These are phyloP conservation scores for Pseudorasbora parva DNA, from an alignment of 2,113 vertebrate genomes.

Conservation along the genomic window DNA sequence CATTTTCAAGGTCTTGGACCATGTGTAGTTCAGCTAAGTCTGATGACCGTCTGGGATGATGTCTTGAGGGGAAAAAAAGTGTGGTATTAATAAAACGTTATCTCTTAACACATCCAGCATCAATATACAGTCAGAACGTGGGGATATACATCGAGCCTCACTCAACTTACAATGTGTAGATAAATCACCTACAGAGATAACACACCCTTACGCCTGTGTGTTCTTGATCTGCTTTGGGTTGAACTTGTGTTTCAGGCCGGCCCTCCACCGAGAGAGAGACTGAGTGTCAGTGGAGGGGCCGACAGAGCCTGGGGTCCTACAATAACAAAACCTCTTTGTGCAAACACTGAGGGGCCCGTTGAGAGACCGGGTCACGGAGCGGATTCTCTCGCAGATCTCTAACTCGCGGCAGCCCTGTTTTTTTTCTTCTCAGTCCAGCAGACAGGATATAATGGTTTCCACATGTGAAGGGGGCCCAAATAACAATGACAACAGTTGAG, in stretches of 20 bases:
- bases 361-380: constrained; percentile 58
- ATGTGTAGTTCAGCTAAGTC: not conserved
- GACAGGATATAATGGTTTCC: constrained; percentile 82
- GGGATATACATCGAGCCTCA: not conserved
- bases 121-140: not conserved
- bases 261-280: constrained; percentile 16
- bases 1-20: constrained; percentile 39
- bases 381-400: constrained; percentile 57
- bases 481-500: constrained; percentile 60
- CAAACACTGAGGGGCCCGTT: constrained; percentile 59
- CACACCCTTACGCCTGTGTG: constrained; percentile 10
- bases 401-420: constrained; percentile 66
- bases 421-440: constrained; percentile 70
- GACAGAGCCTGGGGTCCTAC: constrained; percentile 62
- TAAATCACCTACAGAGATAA: constrained; percentile 36
- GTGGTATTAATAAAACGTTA: not conserved
- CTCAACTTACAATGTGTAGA: constrained; percentile 13
- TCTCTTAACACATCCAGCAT: constrained; percentile 5
- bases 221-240: constrained; percentile 16
- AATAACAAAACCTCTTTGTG: constrained; percentile 75
- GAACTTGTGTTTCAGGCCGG: not conserved
- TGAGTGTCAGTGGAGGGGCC: constrained; percentile 59
- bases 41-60: not conserved
- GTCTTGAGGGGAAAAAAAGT: not conserved
- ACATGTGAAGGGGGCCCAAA: constrained; percentile 72